Conservation (phyloP, 2,113 vertebrate genomes). For the Glaucomys volans region DNA sequence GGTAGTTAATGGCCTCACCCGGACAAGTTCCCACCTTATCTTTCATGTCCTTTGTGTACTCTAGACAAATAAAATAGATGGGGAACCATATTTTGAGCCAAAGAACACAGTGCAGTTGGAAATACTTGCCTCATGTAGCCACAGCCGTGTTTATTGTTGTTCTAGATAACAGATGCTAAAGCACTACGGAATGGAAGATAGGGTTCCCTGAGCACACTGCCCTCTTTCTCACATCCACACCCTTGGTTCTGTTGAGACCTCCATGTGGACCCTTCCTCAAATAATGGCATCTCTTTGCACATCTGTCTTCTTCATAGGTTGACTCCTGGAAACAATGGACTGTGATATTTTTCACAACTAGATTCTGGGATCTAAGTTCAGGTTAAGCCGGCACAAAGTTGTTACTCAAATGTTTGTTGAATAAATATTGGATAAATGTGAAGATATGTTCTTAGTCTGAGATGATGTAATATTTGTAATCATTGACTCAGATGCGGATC, state of each 20-base stretch:
- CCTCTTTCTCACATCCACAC: background rate
- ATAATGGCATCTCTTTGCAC: background rate
- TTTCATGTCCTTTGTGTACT: slow-evolving; percentile 67
- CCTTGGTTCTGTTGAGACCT: background rate
- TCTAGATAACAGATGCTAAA: slow-evolving; percentile 48
- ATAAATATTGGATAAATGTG: slow-evolving; percentile 61
- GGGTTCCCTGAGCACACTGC: background rate
- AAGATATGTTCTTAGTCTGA: slow-evolving; percentile 45
- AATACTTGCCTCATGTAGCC: slow-evolving; percentile 58
- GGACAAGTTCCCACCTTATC: slow-evolving; percentile 68
- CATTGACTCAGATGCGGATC: slow-evolving; percentile 45
- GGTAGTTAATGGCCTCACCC: slow-evolving; percentile 34
- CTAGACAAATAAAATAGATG: slow-evolving; percentile 72
- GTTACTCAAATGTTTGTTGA: slow-evolving; percentile 74
- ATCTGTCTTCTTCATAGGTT: background rate
- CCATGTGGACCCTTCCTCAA: background rate
- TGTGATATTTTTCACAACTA: slow-evolving; percentile 36
- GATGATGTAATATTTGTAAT: slow-evolving; percentile 65
- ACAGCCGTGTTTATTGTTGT: slow-evolving; percentile 49
- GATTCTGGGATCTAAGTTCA: slow-evolving; percentile 28
- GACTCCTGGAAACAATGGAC: background rate
- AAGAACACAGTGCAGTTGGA: slow-evolving; percentile 70
- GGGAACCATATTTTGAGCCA: slow-evolving; percentile 48
- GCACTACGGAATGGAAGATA: background rate
- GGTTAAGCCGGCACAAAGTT: background rate